These are phyloP conservation scores for Marmota monax DNA, from an alignment of 2,113 vertebrate species.

Conservation along the genomic window DNA sequence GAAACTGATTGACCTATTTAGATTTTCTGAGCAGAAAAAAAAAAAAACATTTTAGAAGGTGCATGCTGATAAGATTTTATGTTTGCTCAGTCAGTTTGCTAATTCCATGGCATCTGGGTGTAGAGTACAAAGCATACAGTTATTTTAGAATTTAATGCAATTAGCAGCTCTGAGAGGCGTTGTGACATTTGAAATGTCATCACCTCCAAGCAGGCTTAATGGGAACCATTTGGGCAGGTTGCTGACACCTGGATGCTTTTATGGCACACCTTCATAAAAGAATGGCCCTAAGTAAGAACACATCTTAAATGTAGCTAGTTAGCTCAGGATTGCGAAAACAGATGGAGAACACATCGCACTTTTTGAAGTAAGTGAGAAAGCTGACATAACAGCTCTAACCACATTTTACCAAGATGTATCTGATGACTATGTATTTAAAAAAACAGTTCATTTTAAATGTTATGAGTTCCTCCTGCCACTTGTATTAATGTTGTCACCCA, in stretches of 20 bases:
- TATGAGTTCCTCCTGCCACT: constrained; percentile 41
- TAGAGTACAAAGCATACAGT: constrained; percentile 66
- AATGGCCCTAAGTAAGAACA: constrained; percentile 81
- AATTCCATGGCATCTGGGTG: constrained; percentile 61
- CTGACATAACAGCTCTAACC: constrained; percentile 83
- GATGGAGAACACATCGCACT: constrained; percentile 85
- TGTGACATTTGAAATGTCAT: constrained; percentile 86
- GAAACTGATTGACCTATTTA: neutral
- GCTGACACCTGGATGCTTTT: constrained; percentile 87
- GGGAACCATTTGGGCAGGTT: constrained; percentile 82
- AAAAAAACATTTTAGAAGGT: constrained; percentile 1
- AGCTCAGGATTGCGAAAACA: constrained; percentile 84
- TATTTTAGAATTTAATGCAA: constrained; percentile 81
- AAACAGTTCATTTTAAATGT: constrained; percentile 66
- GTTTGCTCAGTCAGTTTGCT: constrained; percentile 75
- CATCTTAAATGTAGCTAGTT: constrained; percentile 80
- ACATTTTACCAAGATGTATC: constrained; percentile 83
- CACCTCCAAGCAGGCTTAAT: constrained; percentile 79
- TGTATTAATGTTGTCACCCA: constrained; percentile 46
- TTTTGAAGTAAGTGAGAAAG: constrained; percentile 84
- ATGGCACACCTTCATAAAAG: constrained; percentile 87
- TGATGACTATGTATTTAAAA: constrained; percentile 74
- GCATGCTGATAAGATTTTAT: neutral
- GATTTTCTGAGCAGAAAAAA: constrained; percentile 31
- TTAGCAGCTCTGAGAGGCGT: constrained; percentile 82